phyloP scores from a whole-genome alignment of 2,888 invertebrate species.

The Calephelis perditalis region DNA sequence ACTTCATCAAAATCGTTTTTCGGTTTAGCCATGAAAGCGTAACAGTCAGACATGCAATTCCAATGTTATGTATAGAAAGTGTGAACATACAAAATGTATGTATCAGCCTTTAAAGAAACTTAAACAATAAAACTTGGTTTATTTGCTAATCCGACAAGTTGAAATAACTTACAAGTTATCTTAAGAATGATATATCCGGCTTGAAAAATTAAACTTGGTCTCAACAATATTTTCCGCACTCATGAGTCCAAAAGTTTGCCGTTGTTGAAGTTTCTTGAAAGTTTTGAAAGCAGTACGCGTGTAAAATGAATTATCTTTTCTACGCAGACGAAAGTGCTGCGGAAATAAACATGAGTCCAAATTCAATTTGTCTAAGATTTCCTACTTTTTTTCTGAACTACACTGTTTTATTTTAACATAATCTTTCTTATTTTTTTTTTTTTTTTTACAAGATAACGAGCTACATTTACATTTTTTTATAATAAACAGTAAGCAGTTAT shows the following conservation, averaged over 20 bases:
- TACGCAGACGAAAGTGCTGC: conserved; percentile 26
- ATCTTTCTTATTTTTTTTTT: too few relatives aligned
- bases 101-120: too few relatives aligned
- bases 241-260: conserved; percentile 35
- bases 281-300: conserved; percentile 35
- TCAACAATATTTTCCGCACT: conserved; percentile 39
- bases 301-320: conserved; percentile 42
- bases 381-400: not conserved
- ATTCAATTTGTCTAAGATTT: conserved; percentile 9
- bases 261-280: conserved; percentile 43
- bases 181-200: conserved; percentile 19
- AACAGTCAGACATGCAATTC: too few relatives aligned
- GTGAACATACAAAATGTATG: too few relatives aligned
- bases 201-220: conserved; percentile 39
- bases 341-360: conserved; percentile 9
- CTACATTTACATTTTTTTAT: too few relatives aligned
- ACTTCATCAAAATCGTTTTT: too few relatives aligned
- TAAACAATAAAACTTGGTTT: too few relatives aligned
- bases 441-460: too few relatives aligned
- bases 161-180: conserved; percentile 7
- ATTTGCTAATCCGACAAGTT: not conserved
- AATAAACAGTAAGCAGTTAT: too few relatives aligned
- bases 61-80: too few relatives aligned
- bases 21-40: too few relatives aligned
- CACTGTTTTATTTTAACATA: too few relatives aligned